Evolutionary conservation across 2,113 vertebrate genomes (phyloP).

Genomic region (Butorides virescens): DNA sequence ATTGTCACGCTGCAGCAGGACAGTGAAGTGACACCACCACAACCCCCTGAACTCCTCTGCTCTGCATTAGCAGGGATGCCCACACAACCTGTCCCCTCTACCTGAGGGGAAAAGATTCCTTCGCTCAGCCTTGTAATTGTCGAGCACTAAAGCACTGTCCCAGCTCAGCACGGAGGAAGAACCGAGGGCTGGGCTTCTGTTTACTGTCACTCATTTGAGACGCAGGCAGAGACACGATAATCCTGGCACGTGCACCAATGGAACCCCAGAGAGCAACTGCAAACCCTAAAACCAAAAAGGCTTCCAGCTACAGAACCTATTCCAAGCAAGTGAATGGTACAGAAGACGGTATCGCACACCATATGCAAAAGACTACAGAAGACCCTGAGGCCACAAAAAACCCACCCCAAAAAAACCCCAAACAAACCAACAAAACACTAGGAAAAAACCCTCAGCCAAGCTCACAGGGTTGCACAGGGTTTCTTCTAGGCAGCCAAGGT

Average conservation of each 20-base stretch:
- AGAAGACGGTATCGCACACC: neutral
- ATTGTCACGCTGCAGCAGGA: neutral
- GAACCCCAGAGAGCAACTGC: neutral
- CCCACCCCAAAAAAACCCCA: neutral
- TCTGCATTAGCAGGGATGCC: neutral
- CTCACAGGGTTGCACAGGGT: neutral
- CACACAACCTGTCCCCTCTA: neutral
- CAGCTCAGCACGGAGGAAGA: neutral
- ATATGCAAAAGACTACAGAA: neutral
- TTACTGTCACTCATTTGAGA: neutral
- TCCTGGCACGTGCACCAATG: fast-evolving
- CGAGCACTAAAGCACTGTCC: neutral
- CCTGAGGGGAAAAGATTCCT: fast-evolving
- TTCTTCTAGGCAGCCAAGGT: neutral
- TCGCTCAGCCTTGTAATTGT: neutral
- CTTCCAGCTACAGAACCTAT: neutral
- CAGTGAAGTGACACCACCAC: neutral
- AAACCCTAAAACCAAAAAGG: neutral
- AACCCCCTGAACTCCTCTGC: neutral
- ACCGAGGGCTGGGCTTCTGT: fast-evolving
- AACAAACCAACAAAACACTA: neutral
- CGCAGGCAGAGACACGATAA: fast-evolving
- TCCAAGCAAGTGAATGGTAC: neutral
- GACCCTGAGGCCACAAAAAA: neutral
- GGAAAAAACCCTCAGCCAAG: fast-evolving